Conservation (phyloP, 2,113 vertebrate species). For the Cinclus mexicanus region DNA sequence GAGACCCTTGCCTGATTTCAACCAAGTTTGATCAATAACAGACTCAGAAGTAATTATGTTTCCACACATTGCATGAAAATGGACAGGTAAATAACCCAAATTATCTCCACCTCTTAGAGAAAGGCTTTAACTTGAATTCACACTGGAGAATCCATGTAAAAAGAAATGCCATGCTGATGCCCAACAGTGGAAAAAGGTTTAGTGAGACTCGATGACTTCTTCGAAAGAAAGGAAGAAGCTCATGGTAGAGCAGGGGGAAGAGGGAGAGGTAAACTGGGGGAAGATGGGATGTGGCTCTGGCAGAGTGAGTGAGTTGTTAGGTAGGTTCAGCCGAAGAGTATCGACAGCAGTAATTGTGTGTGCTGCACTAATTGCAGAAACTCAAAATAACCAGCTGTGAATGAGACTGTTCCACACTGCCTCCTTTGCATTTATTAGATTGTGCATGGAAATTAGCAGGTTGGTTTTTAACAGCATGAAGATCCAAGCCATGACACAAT, state of each 20-base stretch:
- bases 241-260: background rate
- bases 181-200: background rate
- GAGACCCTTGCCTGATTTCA: background rate
- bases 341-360: background rate
- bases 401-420: constrained; percentile 25
- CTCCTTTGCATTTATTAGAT: constrained; percentile 48
- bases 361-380: constrained; percentile 19
- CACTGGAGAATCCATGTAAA: accelerated
- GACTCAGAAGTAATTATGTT: background rate
- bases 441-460: constrained; percentile 21
- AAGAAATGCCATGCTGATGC: background rate
- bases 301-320: background rate
- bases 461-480: background rate
- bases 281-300: background rate
- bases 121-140: background rate
- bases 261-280: background rate
- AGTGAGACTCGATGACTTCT: background rate
- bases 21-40: background rate
- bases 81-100: background rate
- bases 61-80: background rate
- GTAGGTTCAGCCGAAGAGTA: constrained; percentile 28
- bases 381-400: constrained; percentile 45
- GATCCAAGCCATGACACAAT: background rate
- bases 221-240: background rate
- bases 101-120: background rate